Base-by-base conservation (phyloP, 2,888 invertebrate genomes). In the Tenthredo scrophulariae region DNA sequence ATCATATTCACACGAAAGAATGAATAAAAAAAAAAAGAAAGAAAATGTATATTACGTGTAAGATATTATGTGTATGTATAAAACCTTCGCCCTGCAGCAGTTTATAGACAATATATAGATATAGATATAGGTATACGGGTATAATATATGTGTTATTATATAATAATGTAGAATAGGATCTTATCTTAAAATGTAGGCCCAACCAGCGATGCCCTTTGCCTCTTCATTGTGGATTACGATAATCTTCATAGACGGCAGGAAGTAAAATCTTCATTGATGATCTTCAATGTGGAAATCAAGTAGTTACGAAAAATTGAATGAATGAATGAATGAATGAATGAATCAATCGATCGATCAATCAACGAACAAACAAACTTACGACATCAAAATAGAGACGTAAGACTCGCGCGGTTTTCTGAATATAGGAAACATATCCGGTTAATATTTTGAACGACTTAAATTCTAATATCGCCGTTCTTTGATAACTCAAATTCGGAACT, bases 121-220 rank as follows among this genome's bases (percentile, higher is more conserved):
- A 13, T 29, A 9, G 13, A 33, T 67, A 15, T 26, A 13, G 46
- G 46, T 15, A 10, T 46, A 46, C 4, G 46, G 46, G 15, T 46
- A 13, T 2, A 15, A 37, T 37, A n/a, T 37, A 9, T 65, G n/a
- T 26, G 15, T 26, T 26, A 33, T 33, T 33, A 18, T 70, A 37
- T 70, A 33, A 70, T 70, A 62, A 62, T 62, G 70, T 70, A 70
- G 37, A 70, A 70, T 70, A 70, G 33, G 70, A 70, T 33, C 15
- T 70, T 70, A 70, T 70, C 0, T 29, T 70, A 33, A 70, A 70
- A 37, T 70, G 33, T 70, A 70, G 70, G 33, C 70, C 70, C 18
- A 70, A 70, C 70, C 70, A 70, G 37, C 70, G 37, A 70, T 33
- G 70, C 18, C 70, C 18, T 33, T 70, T n/a, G 15, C n/a, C 33